Conservation (phyloP, 2,888 invertebrate species). For the Eupithecia exiguata region DNA sequence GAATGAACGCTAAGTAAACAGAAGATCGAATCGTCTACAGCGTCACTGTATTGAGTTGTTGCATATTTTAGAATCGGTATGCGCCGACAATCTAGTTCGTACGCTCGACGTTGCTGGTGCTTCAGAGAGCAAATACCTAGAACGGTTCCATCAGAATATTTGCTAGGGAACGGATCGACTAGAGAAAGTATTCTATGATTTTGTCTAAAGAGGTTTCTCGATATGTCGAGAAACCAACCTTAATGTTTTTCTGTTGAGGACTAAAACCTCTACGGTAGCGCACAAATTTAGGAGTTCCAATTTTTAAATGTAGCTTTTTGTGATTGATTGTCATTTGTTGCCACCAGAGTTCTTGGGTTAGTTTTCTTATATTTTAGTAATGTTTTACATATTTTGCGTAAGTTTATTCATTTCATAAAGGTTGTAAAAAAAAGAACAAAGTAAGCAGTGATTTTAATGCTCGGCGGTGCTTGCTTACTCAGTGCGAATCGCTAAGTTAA, state of each 20-base stretch:
- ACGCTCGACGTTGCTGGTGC: slow-evolving; percentile 40
- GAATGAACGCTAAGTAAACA: slow-evolving; percentile 37
- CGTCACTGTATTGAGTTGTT: slow-evolving; percentile 48
- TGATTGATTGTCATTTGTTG: slow-evolving; percentile 3
- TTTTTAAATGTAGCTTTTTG: neutral
- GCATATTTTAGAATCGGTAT: slow-evolving; percentile 64
- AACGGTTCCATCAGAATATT: slow-evolving; percentile 41
- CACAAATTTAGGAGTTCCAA: neutral
- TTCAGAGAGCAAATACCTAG: slow-evolving; percentile 27
- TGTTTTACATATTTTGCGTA: neutral
- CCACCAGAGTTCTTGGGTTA: neutral
- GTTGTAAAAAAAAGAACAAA: too few relatives aligned
- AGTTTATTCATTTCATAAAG: neutral
- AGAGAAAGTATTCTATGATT: slow-evolving; percentile 3
- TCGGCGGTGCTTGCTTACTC: neutral
- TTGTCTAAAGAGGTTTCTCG: neutral
- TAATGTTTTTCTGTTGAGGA: neutral
- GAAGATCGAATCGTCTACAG: slow-evolving; percentile 45
- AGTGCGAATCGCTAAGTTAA: slow-evolving; percentile 20
- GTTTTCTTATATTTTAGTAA: neutral
- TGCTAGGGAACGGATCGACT: slow-evolving; percentile 17
- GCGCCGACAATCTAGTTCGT: slow-evolving; percentile 52
- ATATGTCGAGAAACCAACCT: neutral
- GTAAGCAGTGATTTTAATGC: neutral
- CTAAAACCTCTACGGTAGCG: neutral